Base-by-base conservation (phyloP, 1,140 invertebrate species). In the Aphelenchoides besseyi region DNA sequence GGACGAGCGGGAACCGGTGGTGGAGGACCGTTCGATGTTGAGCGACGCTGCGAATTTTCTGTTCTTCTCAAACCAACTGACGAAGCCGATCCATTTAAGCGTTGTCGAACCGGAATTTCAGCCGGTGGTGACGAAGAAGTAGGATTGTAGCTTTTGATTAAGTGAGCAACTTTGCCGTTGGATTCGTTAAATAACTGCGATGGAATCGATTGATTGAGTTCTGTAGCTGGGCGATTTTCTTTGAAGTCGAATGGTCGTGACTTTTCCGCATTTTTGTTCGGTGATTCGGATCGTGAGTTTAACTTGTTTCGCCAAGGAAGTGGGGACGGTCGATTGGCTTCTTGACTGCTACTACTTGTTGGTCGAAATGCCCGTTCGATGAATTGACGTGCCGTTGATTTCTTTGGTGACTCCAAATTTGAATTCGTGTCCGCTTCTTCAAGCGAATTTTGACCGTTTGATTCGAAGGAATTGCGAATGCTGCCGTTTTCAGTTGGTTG, bases 1-100 rank as follows among this genome's bases (percentile, higher is more conserved):
- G 73, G 73, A 16, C 63, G 57, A 5, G 74, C 63, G 2, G 73
- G 73, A 35, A 74, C 63, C 3, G 73, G 73, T 1, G 73, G 73
- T 1, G 73, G 73, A 18, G 63, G 1, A 9, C 63, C 32, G 30
- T 18, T 66, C 12, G 18, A 8, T 33, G 55, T 59, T 33, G 55
- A 59, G 26, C 18, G 5, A 29, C 55, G 55, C 18, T 59, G 55
- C 5, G 5, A 5, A 23, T 59, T 59, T 59, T 59, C 55, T 5
- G 5, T 59, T 28, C 55, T 12, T 8, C 18, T 28, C 55, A 18
- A 59, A 33, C 18, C 18, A 23, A 23, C 12, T 23, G 41, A 48
- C 41, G 41, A 48, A 48, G 41, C 41, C 41, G 41, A n/a, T n/a
- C n/a, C n/a, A n/a, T n/a, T n/a, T n/a, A n/a, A n/a, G n/a, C n/a